A percentile compares a stretch with the other conserved stretches of the same genome.
These are phyloP conservation scores for Cephalopterus ornatus DNA, from an alignment of 2,113 vertebrate genomes.

Conservation along the genomic window DNA sequence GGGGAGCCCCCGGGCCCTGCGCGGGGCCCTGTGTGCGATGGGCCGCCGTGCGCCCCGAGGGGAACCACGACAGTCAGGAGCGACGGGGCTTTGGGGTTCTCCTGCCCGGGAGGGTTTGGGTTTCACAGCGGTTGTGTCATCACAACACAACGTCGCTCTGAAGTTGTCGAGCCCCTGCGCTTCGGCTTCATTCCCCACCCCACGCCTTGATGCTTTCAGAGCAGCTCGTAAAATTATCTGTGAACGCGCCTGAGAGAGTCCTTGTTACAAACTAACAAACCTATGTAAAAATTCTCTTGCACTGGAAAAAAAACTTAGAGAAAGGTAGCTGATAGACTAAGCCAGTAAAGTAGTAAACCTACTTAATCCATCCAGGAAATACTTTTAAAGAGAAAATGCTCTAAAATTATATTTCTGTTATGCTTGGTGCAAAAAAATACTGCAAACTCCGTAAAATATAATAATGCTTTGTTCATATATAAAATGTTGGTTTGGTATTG, in stretches of 20 bases:
- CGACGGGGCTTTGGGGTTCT: neutral
- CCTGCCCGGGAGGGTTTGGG: neutral
- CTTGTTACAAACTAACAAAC: neutral
- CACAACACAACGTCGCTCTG: neutral
- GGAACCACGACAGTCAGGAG: accelerated
- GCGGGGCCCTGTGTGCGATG: neutral
- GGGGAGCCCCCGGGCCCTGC: too few relatives aligned
- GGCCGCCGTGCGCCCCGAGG: neutral
- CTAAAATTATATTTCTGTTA: neutral
- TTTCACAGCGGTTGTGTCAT: neutral
- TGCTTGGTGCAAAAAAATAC: neutral
- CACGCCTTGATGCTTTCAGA: neutral
- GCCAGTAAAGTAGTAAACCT: neutral
- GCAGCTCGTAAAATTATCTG: neutral
- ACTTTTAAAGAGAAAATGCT: neutral
- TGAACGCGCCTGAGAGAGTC: neutral
- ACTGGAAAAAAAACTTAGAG: accelerated
- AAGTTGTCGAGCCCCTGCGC: neutral
- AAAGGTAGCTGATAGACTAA: neutral
- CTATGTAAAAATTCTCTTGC: neutral
- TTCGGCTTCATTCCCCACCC: neutral
- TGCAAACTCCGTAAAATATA: neutral
- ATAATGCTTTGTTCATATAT: neutral
- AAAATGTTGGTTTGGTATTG: neutral
- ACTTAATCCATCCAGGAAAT: neutral